A percentile compares a stretch with the other conserved stretches of the same genome.
Conservation (phyloP, 1,140 invertebrate species). For the Calephelis nemesis region DNA sequence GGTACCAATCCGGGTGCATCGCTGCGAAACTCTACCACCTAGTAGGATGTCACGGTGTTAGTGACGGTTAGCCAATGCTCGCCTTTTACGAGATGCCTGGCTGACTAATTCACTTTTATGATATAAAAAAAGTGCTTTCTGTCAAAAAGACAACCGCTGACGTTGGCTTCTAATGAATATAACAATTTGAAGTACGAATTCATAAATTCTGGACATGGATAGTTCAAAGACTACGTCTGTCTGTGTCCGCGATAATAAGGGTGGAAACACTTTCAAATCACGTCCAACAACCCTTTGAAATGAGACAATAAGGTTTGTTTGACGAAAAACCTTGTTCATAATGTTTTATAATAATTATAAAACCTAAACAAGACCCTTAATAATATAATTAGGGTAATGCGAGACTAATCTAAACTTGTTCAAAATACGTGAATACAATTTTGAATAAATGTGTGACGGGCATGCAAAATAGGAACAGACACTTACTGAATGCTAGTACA, state of each 20-base stretch:
- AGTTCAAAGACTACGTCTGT: constrained; percentile 11
- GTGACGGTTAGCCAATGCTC: too few species aligned
- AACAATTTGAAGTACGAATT: constrained; percentile 15
- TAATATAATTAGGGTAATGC: constrained; percentile 6
- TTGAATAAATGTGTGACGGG: not conserved
- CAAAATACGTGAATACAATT: not conserved
- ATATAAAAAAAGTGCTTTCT: not conserved
- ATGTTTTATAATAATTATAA: not conserved
- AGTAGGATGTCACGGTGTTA: too few species aligned
- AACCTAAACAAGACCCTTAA: not conserved
- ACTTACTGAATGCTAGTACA: too few species aligned
- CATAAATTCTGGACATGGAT: not conserved
- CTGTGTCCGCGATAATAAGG: constrained; percentile 15
- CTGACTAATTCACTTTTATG: too few species aligned
- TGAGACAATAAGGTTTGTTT: constrained; percentile 41
- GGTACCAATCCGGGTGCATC: too few species aligned
- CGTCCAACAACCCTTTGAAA: constrained; percentile 40
- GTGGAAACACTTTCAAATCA: constrained; percentile 42
- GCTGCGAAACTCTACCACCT: too few species aligned
- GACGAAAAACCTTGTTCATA: constrained; percentile 11
- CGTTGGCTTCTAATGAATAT: not conserved
- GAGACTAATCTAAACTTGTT: not conserved
- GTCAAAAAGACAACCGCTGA: too few species aligned
- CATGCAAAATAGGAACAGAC: too few species aligned
- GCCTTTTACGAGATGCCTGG: too few species aligned